Conservation (phyloP, 2,888 invertebrate genomes). For the Leptinotarsa peninsularis region DNA sequence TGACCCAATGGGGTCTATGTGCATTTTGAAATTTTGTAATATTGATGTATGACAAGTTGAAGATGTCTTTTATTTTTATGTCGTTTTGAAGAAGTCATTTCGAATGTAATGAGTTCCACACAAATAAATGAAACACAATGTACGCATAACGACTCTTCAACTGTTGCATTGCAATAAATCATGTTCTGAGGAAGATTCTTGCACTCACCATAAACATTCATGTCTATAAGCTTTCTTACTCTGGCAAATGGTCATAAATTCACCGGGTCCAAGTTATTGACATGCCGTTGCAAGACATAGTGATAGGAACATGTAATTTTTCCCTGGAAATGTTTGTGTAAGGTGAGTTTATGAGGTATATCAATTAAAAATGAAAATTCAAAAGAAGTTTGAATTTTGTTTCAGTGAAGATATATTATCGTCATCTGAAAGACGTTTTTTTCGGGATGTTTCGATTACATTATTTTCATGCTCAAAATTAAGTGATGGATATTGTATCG, state of each 20-base stretch:
- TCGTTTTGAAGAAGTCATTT: background rate
- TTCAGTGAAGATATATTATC: too few species aligned
- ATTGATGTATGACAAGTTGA: background rate
- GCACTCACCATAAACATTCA: background rate
- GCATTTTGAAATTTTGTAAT: background rate
- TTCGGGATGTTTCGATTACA: too few species aligned
- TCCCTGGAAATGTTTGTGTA: background rate
- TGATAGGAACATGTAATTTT: background rate
- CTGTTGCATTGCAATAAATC: background rate
- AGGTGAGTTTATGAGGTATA: too few species aligned
- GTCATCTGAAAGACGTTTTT: too few species aligned
- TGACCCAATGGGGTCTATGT: background rate
- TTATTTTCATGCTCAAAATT: too few species aligned
- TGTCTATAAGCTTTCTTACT: background rate
- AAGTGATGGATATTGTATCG: too few species aligned
- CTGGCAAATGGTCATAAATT: conserved; percentile 1
- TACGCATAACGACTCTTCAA: background rate
- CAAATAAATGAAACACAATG: background rate
- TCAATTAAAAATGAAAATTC: too few species aligned
- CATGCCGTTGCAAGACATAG: background rate
- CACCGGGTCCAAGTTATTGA: background rate
- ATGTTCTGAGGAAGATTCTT: background rate
- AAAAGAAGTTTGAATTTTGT: too few species aligned
- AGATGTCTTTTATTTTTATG: background rate
- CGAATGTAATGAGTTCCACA: background rate